Evolutionary conservation across 2,888 invertebrate species (phyloP).

Genomic region (Phortica okadai): DNA sequence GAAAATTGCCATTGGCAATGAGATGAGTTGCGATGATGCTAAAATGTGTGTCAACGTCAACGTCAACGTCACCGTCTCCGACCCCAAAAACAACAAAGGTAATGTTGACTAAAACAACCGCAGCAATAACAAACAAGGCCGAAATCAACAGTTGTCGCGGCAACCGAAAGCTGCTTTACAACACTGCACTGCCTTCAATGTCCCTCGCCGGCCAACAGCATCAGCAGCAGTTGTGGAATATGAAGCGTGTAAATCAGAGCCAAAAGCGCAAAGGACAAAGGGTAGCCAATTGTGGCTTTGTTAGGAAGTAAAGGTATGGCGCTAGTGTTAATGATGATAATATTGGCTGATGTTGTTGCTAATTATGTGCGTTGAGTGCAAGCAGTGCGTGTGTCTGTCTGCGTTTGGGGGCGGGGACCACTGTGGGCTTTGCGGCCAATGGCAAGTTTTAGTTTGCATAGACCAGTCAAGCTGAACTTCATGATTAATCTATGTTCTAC

Average conservation of each 20-base stretch:
- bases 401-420: too few species aligned
- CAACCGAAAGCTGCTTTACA: conserved; percentile 38
- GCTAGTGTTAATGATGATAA: neutral
- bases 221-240: too few species aligned
- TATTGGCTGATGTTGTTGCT: neutral
- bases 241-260: too few species aligned
- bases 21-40: too few species aligned
- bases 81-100: neutral
- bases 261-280: too few species aligned
- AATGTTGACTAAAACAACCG: neutral
- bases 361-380: neutral
- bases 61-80: neutral
- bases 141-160: conserved; percentile 67
- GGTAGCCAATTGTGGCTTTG: too few species aligned
- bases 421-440: too few species aligned
- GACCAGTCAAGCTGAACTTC: too few species aligned
- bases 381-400: too few species aligned
- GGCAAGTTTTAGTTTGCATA: too few species aligned
- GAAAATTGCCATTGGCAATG: conserved; percentile 40
- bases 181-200: neutral
- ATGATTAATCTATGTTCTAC: too few species aligned
- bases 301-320: too few species aligned
- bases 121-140: conserved; percentile 23
- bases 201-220: neutral
- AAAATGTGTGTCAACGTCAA: neutral